A percentile compares a stretch with the other conserved stretches of the same genome.
Conservation (phyloP, 1,140 invertebrate genomes). For the Ectropis grisescens region DNA sequence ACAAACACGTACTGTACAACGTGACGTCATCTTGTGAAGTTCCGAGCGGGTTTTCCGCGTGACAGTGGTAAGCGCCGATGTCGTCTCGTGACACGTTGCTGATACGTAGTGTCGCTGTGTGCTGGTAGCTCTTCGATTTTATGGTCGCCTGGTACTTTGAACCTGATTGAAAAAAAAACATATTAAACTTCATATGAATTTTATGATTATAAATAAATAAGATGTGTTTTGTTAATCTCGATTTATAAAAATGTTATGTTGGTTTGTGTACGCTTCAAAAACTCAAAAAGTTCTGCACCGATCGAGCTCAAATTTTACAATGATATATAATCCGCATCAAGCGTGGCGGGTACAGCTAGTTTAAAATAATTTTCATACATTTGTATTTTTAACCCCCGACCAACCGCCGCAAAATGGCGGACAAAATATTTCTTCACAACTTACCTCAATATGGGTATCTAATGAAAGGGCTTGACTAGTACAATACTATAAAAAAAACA, state of each 20-base stretch:
- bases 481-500: no score
- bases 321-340: no score
- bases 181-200: no score
- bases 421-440: no score
- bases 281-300: no score
- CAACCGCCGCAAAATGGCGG: no score
- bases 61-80: constrained; percentile 28
- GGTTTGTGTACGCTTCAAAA: no score
- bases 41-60: constrained; percentile 31
- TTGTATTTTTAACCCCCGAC: no score
- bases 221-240: background rate
- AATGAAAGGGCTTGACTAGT: no score
- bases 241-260: no score
- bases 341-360: background rate
- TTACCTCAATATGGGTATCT: no score
- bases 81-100: constrained; percentile 29
- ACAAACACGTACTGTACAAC: constrained; percentile 40
- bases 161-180: constrained; percentile 11
- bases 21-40: constrained; percentile 21
- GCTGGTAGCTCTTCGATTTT: constrained; percentile 21
- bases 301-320: no score
- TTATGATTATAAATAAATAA: background rate
- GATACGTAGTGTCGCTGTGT: constrained; percentile 19
- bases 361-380: constrained; percentile 2
- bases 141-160: constrained; percentile 27